Conservation (phyloP, 2,888 invertebrate species). For the Amphipoea oculea region DNA sequence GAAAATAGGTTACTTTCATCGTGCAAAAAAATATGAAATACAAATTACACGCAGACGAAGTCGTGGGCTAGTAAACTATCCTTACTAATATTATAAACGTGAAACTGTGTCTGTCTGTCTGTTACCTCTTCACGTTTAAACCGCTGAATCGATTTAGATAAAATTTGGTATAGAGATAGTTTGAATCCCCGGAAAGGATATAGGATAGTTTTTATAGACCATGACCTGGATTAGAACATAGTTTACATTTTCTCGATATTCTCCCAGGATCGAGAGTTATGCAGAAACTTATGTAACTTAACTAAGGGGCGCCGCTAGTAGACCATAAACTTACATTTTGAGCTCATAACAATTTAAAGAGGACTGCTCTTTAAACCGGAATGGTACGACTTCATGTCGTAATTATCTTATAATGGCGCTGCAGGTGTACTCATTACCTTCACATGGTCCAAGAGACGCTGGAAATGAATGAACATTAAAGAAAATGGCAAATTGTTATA, state of each 20-base stretch:
- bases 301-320: background rate
- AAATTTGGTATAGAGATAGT: too few relatives aligned
- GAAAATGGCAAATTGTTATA: slow-evolving; percentile 8
- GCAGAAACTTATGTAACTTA: background rate
- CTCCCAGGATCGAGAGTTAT: background rate
- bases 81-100: too few relatives aligned
- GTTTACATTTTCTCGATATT: background rate
- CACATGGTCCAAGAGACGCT: background rate
- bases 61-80: too few relatives aligned
- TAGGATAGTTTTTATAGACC: too few relatives aligned
- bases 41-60: background rate
- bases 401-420: slow-evolving; percentile 17
- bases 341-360: background rate
- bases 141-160: too few relatives aligned
- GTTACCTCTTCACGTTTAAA: too few relatives aligned
- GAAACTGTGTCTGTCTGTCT: too few relatives aligned
- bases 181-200: too few relatives aligned
- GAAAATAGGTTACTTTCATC: background rate
- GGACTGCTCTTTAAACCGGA: slow-evolving; percentile 13
- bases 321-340: background rate
- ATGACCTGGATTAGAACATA: too few relatives aligned
- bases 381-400: background rate
- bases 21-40: too few relatives aligned
- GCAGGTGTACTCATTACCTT: slow-evolving; percentile 32
- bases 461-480: slow-evolving; percentile 8